A percentile compares a stretch with the other conserved stretches of the same genome.
phyloP scores from a whole-genome alignment of 2,888 invertebrate genomes.

The Epiblema foenella region DNA sequence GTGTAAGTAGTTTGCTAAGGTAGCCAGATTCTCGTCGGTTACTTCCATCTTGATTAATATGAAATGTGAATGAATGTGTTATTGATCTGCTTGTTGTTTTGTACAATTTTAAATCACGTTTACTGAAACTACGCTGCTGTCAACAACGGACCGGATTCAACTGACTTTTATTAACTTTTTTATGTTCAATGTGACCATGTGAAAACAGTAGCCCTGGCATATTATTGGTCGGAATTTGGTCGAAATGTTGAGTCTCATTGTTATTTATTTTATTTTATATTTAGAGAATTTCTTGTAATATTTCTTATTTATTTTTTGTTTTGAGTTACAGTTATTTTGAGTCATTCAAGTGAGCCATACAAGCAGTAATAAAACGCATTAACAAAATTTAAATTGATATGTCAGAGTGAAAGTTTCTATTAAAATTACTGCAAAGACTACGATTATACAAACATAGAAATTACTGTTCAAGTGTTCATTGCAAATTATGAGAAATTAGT shows the following conservation, averaged over 20 bases:
- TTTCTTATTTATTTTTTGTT: too few relatives aligned
- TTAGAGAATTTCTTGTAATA: too few relatives aligned
- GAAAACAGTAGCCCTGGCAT: neutral
- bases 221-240: neutral
- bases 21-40: constrained; percentile 92
- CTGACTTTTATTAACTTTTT: constrained; percentile 17
- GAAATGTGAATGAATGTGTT: neutral
- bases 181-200: constrained; percentile 16
- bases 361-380: constrained; percentile 14
- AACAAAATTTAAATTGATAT: neutral
- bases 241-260: too few relatives aligned
- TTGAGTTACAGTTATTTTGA: neutral
- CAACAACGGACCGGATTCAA: constrained; percentile 29
- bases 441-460: too few relatives aligned
- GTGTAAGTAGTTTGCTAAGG: constrained; percentile 92
- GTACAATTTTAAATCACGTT: constrained; percentile 36
- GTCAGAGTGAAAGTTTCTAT: too few relatives aligned
- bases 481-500: too few relatives aligned
- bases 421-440: too few relatives aligned
- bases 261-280: too few relatives aligned
- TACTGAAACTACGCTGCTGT: constrained; percentile 26
- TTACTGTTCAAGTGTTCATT: too few relatives aligned
- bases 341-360: neutral
- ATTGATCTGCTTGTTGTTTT: neutral
- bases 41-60: constrained; percentile 89